Base-by-base conservation (phyloP, 2,888 invertebrate genomes). In the Campoletis raptor region DNA sequence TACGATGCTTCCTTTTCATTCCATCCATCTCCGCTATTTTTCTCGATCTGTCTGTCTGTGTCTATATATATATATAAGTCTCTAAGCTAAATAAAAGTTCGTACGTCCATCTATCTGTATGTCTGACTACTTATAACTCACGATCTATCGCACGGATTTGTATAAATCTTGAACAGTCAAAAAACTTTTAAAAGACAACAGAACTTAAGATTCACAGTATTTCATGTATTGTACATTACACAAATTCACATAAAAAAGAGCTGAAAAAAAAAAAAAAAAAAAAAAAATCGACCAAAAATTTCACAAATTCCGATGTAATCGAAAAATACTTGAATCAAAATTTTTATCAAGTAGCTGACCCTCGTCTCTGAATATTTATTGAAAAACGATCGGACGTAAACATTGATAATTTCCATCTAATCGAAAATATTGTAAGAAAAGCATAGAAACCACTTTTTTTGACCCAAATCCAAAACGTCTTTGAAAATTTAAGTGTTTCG, bases 1-100 rank as follows among this genome's bases (percentile, higher is more conserved):
- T 67, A 83, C 82, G 74, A 86, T 86, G 69, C 76, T 88, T 69
- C 74, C 83, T 66, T 85, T 85, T 81, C 69, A 79, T 81, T 64
- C 45, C 30, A 54, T 45, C 66, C 78, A 40, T 80, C 80, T 80
- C 80, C 30, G 18, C 30, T 70, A 69, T 45, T 61, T 80, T 72
- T 70, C 37, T 54, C 54, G 30, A 12, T 61, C 61, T 61, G 9
- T 24, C 54, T 61, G 4, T 61, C 61, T 61, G 9, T 24, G 10
- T 57, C 21, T 57, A 57, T 24, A 52, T 24, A 57, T 12, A 24
- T 12, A n/a, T 57, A 24, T 24, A 24, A 57, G 9, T 24, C 24
- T 10, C 2, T 24, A 24, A 57, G 24, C 24, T 10, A 24, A 57
- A 57, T 12, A 3, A 57, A 57, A 10, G 57, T 24, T 4, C 9